Percentiles rank a stretch among this genome's conserved stretches.
Evolutionary conservation across 2,797 vertebrate genomes (phyloP).

Genomic region (Lithobates sylvaticus): DNA sequence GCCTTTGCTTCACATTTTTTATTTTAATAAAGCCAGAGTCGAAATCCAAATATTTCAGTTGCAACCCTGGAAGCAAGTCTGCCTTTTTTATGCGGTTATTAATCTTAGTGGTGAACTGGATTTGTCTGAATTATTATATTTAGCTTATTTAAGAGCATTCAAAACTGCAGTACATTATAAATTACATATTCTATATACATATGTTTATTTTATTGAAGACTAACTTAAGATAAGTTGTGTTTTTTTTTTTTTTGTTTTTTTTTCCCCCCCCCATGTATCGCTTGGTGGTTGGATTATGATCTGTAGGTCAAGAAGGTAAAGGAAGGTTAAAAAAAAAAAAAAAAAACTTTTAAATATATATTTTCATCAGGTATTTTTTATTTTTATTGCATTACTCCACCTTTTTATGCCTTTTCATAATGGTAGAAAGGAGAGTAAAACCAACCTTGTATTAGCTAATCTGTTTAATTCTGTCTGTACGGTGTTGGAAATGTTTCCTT

Average conservation of each 20-base stretch:
- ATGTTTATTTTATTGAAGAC: constrained; percentile 9
- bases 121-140: constrained; percentile 26
- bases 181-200: constrained; percentile 17
- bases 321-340: background rate
- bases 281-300: background rate
- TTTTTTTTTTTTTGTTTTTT: background rate
- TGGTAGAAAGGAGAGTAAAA: background rate
- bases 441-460: background rate
- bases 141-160: constrained; percentile 21
- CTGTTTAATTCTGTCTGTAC: background rate
- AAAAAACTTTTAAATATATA: background rate
- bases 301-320: background rate
- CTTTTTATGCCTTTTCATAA: background rate
- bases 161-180: background rate
- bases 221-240: constrained; percentile 1
- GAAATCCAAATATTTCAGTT: background rate
- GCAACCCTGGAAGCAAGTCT: background rate
- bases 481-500: too few relatives aligned
- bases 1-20: too few relatives aligned
- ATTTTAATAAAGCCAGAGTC: background rate
- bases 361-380: background rate
- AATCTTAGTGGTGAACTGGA: constrained; percentile 21
- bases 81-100: background rate
- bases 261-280: too few relatives aligned
- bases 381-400: background rate